phyloP scores from a whole-genome alignment of 1,140 invertebrate genomes.

The Amphibalanus amphitrite region DNA sequence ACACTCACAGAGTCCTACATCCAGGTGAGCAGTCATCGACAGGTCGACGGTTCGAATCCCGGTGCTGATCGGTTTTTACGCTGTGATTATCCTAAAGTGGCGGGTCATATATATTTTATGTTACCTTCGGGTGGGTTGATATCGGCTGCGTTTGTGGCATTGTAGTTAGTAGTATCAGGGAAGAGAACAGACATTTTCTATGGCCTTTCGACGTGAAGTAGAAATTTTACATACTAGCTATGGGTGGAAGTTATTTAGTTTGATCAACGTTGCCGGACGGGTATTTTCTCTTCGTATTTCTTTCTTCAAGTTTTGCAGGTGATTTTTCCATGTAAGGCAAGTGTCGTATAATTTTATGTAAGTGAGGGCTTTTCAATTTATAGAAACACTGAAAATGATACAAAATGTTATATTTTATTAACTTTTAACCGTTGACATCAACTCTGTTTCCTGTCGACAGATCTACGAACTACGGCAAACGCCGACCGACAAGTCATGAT shows the following conservation, averaged over 20 bases:
- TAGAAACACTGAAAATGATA: not conserved
- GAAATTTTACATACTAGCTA: no score
- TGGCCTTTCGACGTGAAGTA: no score
- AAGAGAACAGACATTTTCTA: not conserved
- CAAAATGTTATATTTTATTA: not conserved
- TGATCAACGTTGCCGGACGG: no score
- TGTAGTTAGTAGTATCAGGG: not conserved
- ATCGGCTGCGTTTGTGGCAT: not conserved
- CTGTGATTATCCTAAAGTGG: not conserved
- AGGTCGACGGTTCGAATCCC: no score
- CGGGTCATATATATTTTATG: not conserved
- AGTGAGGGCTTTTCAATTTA: not conserved
- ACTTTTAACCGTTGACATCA: not conserved
- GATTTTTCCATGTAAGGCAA: not conserved
- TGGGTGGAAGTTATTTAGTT: no score
- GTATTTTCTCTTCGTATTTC: no score
- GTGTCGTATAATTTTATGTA: not conserved
- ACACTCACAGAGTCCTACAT: slow-evolving; percentile 70
- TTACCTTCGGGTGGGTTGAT: not conserved
- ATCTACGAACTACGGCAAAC: slow-evolving; percentile 1
- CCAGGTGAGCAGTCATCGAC: no score
- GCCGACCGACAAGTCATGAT: not conserved
- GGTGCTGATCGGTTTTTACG: no score
- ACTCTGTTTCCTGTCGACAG: no score
- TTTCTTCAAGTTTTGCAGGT: not conserved